Conservation (phyloP, 2,113 vertebrate species). For the Prochilodus magdalenae region DNA sequence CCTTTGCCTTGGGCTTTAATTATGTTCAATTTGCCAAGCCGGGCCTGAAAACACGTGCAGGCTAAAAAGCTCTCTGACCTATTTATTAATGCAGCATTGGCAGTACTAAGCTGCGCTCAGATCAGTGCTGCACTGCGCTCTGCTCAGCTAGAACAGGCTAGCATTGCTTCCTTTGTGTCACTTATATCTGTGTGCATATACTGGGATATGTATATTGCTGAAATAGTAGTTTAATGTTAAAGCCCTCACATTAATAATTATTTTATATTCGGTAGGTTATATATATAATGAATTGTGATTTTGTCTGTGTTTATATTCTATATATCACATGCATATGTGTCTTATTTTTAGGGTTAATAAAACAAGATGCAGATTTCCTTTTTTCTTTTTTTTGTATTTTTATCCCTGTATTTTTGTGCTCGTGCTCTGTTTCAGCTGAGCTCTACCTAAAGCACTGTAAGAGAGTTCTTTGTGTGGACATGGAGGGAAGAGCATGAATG, state of each 20-base stretch:
- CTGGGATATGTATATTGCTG: background rate
- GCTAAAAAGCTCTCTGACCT: conserved; percentile 82
- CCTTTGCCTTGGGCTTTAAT: conserved; percentile 84
- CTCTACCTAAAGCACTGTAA: conserved; percentile 21
- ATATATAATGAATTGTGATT: too few species aligned
- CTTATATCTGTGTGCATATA: background rate
- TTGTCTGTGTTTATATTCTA: background rate
- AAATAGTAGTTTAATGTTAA: too few species aligned
- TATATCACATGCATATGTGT: background rate
- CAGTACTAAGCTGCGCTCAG: conserved; percentile 30
- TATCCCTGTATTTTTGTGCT: conserved; percentile 20
- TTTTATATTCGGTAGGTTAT: too few species aligned
- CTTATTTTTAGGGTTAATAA: background rate
- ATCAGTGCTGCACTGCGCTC: conserved; percentile 38
- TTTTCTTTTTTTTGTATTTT: background rate
- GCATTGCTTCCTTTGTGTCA: background rate
- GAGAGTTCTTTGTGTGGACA: conserved; percentile 49
- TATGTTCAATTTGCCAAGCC: conserved; percentile 84
- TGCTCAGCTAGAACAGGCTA: conserved; percentile 24
- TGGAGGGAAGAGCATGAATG: conserved; percentile 53
- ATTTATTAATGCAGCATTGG: conserved; percentile 79
- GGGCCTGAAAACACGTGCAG: conserved; percentile 80
- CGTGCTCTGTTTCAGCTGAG: conserved; percentile 17
- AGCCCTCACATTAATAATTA: too few species aligned
- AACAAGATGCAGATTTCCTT: background rate